Evolutionary conservation across 2,797 vertebrate species (phyloP).

Genomic region (Scyliorhinus canicula): DNA sequence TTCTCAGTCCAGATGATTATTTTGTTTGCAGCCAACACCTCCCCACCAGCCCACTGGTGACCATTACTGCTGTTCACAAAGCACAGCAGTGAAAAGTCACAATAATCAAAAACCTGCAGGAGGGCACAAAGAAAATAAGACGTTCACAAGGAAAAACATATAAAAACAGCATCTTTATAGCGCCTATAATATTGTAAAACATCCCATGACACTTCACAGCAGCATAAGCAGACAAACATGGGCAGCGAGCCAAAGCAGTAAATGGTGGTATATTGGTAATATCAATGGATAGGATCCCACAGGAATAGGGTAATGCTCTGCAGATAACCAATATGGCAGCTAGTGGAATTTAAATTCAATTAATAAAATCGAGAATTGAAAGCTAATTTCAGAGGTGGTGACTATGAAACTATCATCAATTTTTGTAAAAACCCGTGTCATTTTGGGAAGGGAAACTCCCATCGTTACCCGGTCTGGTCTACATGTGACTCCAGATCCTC

Average conservation of each 20-base stretch:
- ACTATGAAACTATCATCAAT: no score
- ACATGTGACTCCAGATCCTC: no score
- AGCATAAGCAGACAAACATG: background rate
- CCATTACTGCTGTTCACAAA: conserved; percentile 52
- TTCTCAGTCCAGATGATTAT: conserved; percentile 67
- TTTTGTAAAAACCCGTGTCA: no score
- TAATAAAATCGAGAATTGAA: no score
- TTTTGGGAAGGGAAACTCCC: no score
- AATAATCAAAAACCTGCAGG: conserved; percentile 65
- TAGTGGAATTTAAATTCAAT: no score
- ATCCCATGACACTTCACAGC: background rate
- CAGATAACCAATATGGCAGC: no score
- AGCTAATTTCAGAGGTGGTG: no score
- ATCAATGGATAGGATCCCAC: no score
- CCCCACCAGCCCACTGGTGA: conserved; percentile 60
- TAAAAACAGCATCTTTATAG: background rate
- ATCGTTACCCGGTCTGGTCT: no score
- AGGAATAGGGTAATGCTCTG: background rate
- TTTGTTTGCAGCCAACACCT: conserved; percentile 62
- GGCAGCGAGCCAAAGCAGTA: background rate
- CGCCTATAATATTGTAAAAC: background rate
- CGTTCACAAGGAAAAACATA: background rate
- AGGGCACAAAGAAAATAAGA: background rate
- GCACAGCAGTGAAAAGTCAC: conserved; percentile 64
- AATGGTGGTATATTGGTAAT: background rate